Evolutionary conservation across 1,140 invertebrate genomes (phyloP).

Genomic region (Drosophila tani): DNA sequence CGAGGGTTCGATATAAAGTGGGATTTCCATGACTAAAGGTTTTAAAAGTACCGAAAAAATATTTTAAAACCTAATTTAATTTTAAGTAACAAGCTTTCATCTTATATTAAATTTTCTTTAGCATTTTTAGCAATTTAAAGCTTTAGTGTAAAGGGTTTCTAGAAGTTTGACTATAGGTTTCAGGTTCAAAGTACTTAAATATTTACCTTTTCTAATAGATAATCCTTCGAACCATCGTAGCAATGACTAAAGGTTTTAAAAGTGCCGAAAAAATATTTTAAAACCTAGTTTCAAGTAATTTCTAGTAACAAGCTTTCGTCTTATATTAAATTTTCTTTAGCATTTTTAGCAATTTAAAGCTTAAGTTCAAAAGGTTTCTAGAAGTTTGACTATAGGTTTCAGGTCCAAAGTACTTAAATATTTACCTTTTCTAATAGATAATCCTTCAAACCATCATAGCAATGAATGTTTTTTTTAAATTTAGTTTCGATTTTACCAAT

Average conservation of each 20-base stretch:
- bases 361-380: background rate
- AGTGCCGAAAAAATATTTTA: no score
- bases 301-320: no score
- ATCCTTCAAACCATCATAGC: background rate
- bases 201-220: background rate
- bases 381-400: background rate
- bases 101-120: background rate
- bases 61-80: no score
- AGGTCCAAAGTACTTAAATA: slow-evolving; percentile 2
- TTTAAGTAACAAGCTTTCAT: no score
- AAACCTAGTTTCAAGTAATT: no score
- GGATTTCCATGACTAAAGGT: background rate
- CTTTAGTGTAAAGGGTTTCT: background rate
- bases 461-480: background rate
- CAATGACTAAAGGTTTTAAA: background rate
- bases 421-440: background rate
- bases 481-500: background rate
- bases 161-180: background rate
- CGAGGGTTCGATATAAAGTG: no score
- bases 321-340: background rate
- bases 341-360: background rate
- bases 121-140: background rate
- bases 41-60: no score
- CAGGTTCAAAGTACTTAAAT: slow-evolving; percentile 2
- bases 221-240: background rate